Percentiles rank a stretch among this genome's conserved stretches.
Conservation (phyloP, 2,797 vertebrate genomes). For the Intellagama lesueurii region DNA sequence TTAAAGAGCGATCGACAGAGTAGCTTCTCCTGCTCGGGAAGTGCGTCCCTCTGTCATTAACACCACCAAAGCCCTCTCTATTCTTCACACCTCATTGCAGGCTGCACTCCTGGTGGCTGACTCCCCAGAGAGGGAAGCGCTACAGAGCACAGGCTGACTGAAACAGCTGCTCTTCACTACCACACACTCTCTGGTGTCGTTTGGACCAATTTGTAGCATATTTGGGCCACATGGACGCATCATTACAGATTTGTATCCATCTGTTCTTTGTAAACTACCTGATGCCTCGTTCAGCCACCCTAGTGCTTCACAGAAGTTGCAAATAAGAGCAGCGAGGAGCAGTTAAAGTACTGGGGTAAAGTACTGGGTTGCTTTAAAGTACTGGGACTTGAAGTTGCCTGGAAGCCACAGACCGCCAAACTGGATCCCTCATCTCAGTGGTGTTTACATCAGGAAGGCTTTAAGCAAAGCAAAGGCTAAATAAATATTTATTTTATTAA, state of each 20-base stretch:
- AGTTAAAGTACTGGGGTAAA: background rate
- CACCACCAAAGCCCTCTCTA: background rate
- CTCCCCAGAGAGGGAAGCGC: slow-evolving; percentile 10
- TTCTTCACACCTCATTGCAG: slow-evolving; percentile 60
- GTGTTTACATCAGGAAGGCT: background rate
- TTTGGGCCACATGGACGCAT: slow-evolving; percentile 43
- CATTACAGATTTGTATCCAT: slow-evolving; percentile 26
- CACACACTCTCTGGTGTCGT: slow-evolving; percentile 22
- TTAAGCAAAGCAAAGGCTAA: background rate
- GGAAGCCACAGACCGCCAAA: background rate
- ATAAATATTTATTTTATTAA: background rate
- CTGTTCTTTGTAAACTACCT: slow-evolving; percentile 33
- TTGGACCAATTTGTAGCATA: slow-evolving; percentile 48
- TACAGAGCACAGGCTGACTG: background rate
- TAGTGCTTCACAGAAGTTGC: background rate
- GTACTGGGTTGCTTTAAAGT: background rate
- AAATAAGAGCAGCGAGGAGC: background rate
- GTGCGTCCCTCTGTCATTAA: slow-evolving; percentile 56
- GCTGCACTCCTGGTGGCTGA: fast-evolving
- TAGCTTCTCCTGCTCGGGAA: slow-evolving; percentile 44
- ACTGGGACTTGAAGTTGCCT: background rate
- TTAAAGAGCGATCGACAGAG: slow-evolving; percentile 70
- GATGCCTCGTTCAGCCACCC: slow-evolving; percentile 27
- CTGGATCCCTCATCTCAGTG: background rate
- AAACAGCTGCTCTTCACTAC: slow-evolving; percentile 25